Evolutionary conservation across 2,797 vertebrate genomes (phyloP), one percentile per base, ranked within the genome.

Genomic region (Myripristis murdjan): DNA sequence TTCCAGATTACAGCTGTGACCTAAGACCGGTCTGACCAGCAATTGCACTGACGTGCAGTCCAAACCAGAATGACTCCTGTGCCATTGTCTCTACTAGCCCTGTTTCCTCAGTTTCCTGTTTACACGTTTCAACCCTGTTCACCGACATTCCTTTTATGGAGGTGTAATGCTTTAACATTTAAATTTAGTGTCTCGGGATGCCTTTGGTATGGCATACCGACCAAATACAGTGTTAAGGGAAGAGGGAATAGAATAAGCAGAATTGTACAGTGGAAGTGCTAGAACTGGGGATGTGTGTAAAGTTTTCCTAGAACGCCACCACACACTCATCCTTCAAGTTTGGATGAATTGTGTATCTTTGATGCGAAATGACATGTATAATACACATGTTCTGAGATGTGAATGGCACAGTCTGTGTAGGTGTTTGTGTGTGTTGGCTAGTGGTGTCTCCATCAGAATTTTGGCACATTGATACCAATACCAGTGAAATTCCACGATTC

Each of bases 81-180:
- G 33, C 87, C 73, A 91, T 92, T 89, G 90, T 92, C 85, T 84
- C 73, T 63, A 68, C 64, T 31, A 54, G 73, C 78, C 79, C 54
- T 43, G 84, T 75, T 93, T 87, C 87, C 88, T 82, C 61, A 39
- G 35, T 73, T 92, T 90, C 89, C 92, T 92, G 91, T 92, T 91
- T 82, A 82, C 86, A 81, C 53, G 77, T 72, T 72, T 79, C 75
- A 72, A 83, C 85, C 83, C 82, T 75, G 73, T 62, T 39, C 11
- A 61, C 60, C 75, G 66, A 85, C 79, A 89, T 89, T 88, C 85
- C 87, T 87, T 71, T 48, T 72, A n/a, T 65, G 24, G 18, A 48
- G 41, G 48, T 64, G 75, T 78, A 76, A 74, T 64, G 26, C 23
- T 69, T 43, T 75, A 66, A 81, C 35, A 26, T 65, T 62, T 71